These are phyloP conservation scores for Epinephelus moara DNA, from an alignment of 2,113 vertebrate species.

Conservation along the genomic window DNA sequence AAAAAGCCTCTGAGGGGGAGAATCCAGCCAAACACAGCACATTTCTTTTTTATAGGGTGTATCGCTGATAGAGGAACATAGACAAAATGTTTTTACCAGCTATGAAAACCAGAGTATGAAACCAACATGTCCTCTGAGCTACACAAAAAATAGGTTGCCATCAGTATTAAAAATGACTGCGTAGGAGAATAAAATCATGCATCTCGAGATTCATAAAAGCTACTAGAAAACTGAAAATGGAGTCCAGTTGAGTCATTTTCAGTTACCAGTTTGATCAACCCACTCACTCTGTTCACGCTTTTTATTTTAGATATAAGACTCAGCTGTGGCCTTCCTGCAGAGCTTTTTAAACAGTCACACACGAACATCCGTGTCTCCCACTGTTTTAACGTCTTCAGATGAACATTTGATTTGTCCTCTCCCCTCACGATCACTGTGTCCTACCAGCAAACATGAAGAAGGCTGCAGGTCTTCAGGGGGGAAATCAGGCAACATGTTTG, in stretches of 20 bases:
- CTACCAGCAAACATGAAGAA: not conserved
- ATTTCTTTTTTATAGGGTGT: not conserved
- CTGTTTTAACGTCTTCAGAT: not conserved
- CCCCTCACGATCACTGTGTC: not conserved
- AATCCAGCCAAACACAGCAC: not conserved
- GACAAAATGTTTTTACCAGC: not conserved
- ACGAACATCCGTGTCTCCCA: not conserved
- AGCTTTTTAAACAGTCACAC: not conserved
- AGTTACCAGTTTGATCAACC: not conserved
- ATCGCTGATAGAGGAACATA: not conserved
- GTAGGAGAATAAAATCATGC: not conserved
- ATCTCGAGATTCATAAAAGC: not conserved
- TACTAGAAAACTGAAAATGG: not conserved
- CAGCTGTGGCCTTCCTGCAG: slow-evolving; percentile 1
- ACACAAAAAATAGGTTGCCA: not conserved
- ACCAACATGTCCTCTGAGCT: not conserved
- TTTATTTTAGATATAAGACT: not conserved
- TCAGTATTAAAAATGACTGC: not conserved
- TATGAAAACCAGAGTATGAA: not conserved
- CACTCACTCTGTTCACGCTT: not conserved
- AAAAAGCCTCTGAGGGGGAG: not conserved
- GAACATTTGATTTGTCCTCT: not conserved
- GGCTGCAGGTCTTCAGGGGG: not conserved
- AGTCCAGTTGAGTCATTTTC: not conserved
- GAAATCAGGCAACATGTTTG: rapidly evolving